Conservation (phyloP, 2,113 vertebrate species). For the Mungos mungo region DNA sequence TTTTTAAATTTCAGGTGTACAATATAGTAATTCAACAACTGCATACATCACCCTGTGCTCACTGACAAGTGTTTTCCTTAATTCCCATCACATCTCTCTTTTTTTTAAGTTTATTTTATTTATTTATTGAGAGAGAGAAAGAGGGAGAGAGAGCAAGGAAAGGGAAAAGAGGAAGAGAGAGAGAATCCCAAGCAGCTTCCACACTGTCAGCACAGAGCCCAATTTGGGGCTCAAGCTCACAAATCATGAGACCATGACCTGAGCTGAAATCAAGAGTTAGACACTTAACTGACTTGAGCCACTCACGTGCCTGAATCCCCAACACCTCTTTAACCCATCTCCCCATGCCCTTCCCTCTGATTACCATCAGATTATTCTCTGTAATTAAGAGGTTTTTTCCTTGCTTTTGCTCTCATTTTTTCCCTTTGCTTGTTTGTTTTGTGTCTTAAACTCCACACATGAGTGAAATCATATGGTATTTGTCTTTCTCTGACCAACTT, state of each 20-base stretch:
- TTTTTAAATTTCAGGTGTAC: background rate
- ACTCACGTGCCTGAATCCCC: background rate
- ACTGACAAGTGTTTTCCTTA: background rate
- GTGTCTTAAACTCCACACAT: background rate
- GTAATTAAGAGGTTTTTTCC: background rate
- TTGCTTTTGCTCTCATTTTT: background rate
- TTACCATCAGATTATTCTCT: background rate
- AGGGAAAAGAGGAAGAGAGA: too few species aligned
- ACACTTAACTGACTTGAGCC: too few species aligned
- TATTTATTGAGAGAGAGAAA: too few species aligned
- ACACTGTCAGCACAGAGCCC: too few species aligned
- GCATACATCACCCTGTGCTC: background rate
- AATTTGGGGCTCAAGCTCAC: too few species aligned
- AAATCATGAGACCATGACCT: too few species aligned
- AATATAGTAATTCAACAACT: background rate
- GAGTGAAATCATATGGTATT: background rate
- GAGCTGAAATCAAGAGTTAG: too few species aligned
- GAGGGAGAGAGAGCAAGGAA: too few species aligned
- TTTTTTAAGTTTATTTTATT: too few species aligned
- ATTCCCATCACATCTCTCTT: background rate
- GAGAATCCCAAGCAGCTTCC: too few species aligned
- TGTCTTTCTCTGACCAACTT: background rate
- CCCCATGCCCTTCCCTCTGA: background rate
- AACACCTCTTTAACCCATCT: background rate
- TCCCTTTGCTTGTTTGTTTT: background rate